phyloP scores from a whole-genome alignment of 2,113 vertebrate species.

The Urocynchramus pylzowi region DNA sequence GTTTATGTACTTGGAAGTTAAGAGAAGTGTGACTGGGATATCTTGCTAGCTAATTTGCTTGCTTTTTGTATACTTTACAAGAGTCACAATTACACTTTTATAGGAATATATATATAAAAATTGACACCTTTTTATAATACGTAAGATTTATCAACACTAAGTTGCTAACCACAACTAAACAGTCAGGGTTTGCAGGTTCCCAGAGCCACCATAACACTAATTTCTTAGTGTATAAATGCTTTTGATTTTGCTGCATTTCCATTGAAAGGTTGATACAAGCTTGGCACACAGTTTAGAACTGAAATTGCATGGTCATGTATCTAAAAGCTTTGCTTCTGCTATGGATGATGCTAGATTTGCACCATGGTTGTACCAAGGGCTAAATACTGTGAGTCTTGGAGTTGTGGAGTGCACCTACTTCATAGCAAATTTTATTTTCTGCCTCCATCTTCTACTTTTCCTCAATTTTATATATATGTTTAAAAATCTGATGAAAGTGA shows the following conservation, averaged over 20 bases:
- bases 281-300: neutral
- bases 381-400: neutral
- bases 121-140: neutral
- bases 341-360: neutral
- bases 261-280: neutral
- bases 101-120: neutral
- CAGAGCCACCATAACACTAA: neutral
- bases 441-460: neutral
- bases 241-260: neutral
- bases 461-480: neutral
- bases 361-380: neutral
- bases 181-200: neutral
- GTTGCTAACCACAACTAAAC: neutral
- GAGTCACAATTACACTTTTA: neutral
- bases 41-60: neutral
- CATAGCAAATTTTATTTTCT: neutral
- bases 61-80: neutral
- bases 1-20: neutral
- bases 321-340: neutral
- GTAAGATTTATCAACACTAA: neutral
- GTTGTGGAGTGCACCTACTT: neutral
- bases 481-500: neutral
- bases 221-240: neutral
- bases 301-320: neutral
- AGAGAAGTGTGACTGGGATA: neutral